phyloP scores from a whole-genome alignment of 2,797 vertebrate genomes.

The Choloepus didactylus region DNA sequence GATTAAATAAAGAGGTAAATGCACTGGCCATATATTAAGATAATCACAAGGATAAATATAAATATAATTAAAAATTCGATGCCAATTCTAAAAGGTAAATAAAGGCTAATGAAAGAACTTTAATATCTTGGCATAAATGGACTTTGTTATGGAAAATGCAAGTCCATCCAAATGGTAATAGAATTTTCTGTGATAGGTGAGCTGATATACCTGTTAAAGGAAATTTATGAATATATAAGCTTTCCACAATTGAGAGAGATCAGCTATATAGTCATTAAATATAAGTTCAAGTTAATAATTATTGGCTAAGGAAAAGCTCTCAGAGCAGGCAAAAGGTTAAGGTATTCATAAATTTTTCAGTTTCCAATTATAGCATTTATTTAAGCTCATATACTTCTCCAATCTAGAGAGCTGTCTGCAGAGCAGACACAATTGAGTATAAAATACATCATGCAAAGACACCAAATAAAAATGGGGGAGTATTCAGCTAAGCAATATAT shows the following conservation, averaged over 20 bases:
- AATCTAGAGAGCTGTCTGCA: neutral
- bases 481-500: neutral
- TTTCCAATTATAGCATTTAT: slow-evolving; percentile 35
- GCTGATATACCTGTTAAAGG: neutral
- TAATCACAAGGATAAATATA: slow-evolving; percentile 21
- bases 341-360: neutral
- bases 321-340: neutral
- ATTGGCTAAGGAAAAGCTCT: slow-evolving; percentile 33
- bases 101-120: slow-evolving; percentile 46
- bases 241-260: slow-evolving; percentile 14
- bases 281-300: slow-evolving; percentile 26
- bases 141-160: slow-evolving; percentile 9
- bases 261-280: neutral
- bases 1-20: neutral
- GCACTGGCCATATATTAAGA: neutral
- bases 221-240: neutral
- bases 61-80: slow-evolving; percentile 41
- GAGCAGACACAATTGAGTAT: neutral
- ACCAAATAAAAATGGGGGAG: neutral
- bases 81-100: slow-evolving; percentile 18
- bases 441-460: neutral
- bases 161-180: neutral
- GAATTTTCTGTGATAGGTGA: neutral
- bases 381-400: neutral
- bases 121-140: neutral